Conservation (phyloP, 2,888 invertebrate genomes). For the Pseudolycoriella hygida region DNA sequence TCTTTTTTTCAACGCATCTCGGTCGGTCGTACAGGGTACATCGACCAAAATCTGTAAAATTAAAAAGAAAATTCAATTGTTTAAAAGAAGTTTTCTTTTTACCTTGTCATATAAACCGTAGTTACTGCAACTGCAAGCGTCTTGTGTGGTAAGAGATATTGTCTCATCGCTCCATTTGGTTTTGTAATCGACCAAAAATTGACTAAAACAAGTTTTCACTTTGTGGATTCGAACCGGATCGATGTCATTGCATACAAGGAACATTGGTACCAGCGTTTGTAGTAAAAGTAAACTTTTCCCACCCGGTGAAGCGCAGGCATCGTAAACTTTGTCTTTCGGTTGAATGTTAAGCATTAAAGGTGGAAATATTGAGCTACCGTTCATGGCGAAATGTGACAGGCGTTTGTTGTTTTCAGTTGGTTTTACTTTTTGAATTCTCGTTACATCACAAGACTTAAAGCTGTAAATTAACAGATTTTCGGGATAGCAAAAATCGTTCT, state of each 20-base stretch:
- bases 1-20: slow-evolving; percentile 57
- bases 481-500: slow-evolving; percentile 49
- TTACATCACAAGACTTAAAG: slow-evolving; percentile 57
- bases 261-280: slow-evolving; percentile 61
- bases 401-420: slow-evolving; percentile 40
- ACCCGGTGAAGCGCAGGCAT: slow-evolving; percentile 92
- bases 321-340: slow-evolving; percentile 62
- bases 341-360: slow-evolving; percentile 70
- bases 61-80: too few species aligned
- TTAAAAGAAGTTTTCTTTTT: not conserved
- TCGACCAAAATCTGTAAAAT: slow-evolving; percentile 46
- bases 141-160: slow-evolving; percentile 37
- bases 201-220: slow-evolving; percentile 23
- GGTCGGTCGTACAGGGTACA: slow-evolving; percentile 89
- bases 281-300: slow-evolving; percentile 76
- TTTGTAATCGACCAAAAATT: slow-evolving; percentile 52
- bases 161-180: slow-evolving; percentile 41
- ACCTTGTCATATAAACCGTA: slow-evolving; percentile 51
- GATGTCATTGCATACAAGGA: slow-evolving; percentile 63
- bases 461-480: slow-evolving; percentile 56
- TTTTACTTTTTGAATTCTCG: slow-evolving; percentile 51
- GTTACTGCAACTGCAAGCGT: slow-evolving; percentile 42
- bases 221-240: slow-evolving; percentile 42
- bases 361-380: slow-evolving; percentile 78
- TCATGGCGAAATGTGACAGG: slow-evolving; percentile 65